These are phyloP conservation scores for Lates japonicus DNA, from an alignment of 2,797 vertebrate species.

Conservation along the genomic window DNA sequence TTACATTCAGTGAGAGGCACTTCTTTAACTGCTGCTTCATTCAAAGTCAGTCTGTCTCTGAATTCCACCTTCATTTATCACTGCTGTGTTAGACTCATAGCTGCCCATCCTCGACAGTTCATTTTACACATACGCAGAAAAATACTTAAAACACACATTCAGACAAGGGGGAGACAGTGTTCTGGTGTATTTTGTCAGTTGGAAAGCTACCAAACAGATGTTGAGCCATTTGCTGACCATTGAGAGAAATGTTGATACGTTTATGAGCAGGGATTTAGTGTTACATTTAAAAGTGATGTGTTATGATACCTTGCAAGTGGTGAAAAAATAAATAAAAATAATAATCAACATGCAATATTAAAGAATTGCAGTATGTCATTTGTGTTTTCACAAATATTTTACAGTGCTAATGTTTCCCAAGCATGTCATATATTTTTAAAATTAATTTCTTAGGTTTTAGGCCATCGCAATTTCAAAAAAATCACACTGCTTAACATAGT, in stretches of 20 bases:
- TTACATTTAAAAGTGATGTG: no score
- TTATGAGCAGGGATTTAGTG: no score
- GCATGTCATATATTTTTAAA: no score
- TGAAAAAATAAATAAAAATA: no score
- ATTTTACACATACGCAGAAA: slow-evolving; percentile 4
- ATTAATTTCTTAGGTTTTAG: no score
- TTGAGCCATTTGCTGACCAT: not conserved
- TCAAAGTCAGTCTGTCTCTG: slow-evolving; percentile 48
- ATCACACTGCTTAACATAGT: no score
- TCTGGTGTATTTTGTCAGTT: not conserved
- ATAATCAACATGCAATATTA: no score
- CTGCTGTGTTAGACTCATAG: slow-evolving; percentile 6
- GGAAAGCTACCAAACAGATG: not conserved
- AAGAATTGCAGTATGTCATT: no score
- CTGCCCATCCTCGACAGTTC: not conserved
- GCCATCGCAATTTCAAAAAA: no score
- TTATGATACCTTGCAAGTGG: no score
- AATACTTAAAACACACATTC: not conserved
- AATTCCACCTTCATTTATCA: slow-evolving; percentile 49
- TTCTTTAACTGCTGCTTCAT: slow-evolving; percentile 44
- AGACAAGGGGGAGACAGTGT: not conserved
- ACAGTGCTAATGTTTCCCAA: no score
- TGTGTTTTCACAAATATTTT: no score
- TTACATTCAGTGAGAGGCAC: slow-evolving; percentile 49
- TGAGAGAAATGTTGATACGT: not conserved